Evolutionary conservation across 30 jellyfish, hydroid and myxozoan species (phyloP).

Genomic region (Hydra vulgaris): DNA sequence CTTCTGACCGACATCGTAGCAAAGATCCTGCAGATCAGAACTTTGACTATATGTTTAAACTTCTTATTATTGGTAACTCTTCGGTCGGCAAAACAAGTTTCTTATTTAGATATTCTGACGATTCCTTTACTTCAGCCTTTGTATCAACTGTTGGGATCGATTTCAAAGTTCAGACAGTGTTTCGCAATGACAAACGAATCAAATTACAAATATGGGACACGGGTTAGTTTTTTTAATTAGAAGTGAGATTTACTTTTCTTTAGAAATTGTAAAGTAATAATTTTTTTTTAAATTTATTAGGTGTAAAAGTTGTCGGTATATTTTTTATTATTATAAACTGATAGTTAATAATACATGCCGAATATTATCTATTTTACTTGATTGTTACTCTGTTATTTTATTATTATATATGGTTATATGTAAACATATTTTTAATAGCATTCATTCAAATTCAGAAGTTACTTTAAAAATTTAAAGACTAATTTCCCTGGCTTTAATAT

Average conservation of each 20-base stretch:
- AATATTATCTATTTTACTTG: too few relatives aligned
- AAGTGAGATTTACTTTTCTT: background rate
- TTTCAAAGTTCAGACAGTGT: constrained; percentile 88
- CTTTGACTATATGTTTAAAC: constrained; percentile 90
- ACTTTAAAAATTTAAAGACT: too few relatives aligned
- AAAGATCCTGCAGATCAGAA: constrained; percentile 99
- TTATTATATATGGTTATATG: too few relatives aligned
- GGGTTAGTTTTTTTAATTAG: constrained; percentile 68
- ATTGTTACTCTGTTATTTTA: too few relatives aligned
- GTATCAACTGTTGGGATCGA: constrained; percentile 97
- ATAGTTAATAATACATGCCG: background rate
- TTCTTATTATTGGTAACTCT: constrained; percentile 81
- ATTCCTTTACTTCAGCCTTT: constrained; percentile 93
- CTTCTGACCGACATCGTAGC: constrained; percentile 81
- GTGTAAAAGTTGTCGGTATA: background rate
- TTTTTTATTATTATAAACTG: background rate
- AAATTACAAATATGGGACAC: constrained; percentile 98
- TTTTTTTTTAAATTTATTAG: background rate
- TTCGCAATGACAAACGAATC: constrained; percentile 84
- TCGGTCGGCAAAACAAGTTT: constrained; percentile 96
- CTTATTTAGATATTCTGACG: constrained; percentile 87
- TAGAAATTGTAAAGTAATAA: background rate
- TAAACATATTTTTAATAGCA: too few relatives aligned
- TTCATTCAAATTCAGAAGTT: too few relatives aligned
- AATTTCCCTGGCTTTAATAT: too few relatives aligned